Conservation (phyloP, 2,797 vertebrate species). For the Coendou prehensilis region DNA sequence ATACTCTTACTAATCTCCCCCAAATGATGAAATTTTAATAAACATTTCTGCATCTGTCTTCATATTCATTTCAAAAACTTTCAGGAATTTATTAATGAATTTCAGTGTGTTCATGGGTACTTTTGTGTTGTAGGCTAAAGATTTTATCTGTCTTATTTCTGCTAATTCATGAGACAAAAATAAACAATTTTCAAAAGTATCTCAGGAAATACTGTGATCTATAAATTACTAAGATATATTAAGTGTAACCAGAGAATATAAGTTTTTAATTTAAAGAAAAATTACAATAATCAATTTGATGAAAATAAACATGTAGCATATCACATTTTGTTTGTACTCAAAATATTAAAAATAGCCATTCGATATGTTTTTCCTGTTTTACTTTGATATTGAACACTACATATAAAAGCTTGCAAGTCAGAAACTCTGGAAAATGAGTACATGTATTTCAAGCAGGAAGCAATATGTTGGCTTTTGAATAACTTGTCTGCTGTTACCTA, state of each 20-base stretch:
- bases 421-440: not conserved
- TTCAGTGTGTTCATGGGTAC: not conserved
- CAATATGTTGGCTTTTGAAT: not conserved
- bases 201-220: not conserved
- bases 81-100: not conserved
- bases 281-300: not conserved
- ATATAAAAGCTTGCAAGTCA: not conserved
- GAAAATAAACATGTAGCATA: not conserved
- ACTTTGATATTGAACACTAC: not conserved
- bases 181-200: not conserved
- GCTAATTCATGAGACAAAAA: not conserved
- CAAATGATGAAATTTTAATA: not conserved
- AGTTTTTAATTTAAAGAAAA: not conserved
- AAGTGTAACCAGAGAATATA: not conserved
- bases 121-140: not conserved
- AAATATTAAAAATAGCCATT: not conserved
- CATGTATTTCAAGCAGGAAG: not conserved
- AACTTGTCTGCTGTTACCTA: not conserved
- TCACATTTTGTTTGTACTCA: not conserved
- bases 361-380: not conserved
- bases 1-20: accelerated
- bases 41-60: not conserved
- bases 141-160: not conserved
- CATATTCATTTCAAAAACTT: not conserved
- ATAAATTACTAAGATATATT: conserved; percentile 36